These are phyloP conservation scores for Takifugu flavidus DNA, from an alignment of 2,113 vertebrate species.

Conservation along the genomic window DNA sequence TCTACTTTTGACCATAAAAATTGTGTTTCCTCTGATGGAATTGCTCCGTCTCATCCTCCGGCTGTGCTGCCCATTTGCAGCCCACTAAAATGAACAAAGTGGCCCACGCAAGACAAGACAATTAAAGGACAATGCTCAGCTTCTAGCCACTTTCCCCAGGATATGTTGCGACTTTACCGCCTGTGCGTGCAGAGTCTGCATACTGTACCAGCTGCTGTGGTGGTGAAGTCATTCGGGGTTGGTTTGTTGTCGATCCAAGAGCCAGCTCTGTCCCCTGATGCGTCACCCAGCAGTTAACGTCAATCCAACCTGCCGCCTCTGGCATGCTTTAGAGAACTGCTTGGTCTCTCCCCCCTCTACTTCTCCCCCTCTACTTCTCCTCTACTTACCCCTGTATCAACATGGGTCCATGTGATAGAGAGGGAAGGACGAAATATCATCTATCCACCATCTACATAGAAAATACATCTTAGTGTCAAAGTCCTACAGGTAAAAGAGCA, in stretches of 20 bases:
- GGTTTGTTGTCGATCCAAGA: background rate
- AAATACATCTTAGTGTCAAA: too few relatives aligned
- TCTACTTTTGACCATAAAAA: too few relatives aligned
- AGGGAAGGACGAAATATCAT: background rate
- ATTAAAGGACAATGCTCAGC: background rate
- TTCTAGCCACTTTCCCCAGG: conserved; percentile 13
- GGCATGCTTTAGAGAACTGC: conserved; percentile 34
- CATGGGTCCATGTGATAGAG: conserved; percentile 6
- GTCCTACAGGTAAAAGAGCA: too few relatives aligned
- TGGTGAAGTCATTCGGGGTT: conserved; percentile 15
- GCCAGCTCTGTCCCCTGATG: background rate
- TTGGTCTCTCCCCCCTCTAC: background rate
- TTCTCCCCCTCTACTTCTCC: background rate
- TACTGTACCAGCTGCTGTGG: conserved; percentile 54
- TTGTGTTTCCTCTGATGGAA: background rate
- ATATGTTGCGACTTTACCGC: conserved; percentile 31
- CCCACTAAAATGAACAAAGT: conserved; percentile 67
- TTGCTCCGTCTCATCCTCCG: conserved; percentile 1
- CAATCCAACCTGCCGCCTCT: conserved; percentile 44
- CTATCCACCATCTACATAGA: too few relatives aligned
- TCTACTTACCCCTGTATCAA: too few relatives aligned
- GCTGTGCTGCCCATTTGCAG: conserved; percentile 40
- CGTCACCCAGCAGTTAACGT: conserved; percentile 41
- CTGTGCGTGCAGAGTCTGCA: background rate
- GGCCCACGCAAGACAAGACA: conserved; percentile 52